Percentiles rank a stretch among this genome's conserved stretches.
Conservation (phyloP, 2,797 vertebrate genomes). For the Bucorvus abyssinicus region DNA sequence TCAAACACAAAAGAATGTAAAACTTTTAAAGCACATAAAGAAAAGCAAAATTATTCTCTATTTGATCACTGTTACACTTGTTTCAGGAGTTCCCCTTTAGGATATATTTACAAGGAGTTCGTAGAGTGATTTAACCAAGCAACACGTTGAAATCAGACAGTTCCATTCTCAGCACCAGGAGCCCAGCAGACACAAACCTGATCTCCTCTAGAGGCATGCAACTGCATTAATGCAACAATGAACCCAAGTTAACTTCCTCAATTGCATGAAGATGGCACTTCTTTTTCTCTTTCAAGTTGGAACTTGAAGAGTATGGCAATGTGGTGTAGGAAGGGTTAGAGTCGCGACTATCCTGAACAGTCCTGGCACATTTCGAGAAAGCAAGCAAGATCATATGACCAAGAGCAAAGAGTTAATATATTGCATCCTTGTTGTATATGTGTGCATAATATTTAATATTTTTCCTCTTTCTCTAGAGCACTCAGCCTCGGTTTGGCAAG, state of each 20-base stretch:
- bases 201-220: neutral
- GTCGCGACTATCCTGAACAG: neutral
- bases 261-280: neutral
- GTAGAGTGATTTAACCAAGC: neutral
- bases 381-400: neutral
- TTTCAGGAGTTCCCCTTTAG: neutral
- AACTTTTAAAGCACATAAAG: neutral
- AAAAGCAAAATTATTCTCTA: neutral
- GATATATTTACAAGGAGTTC: neutral
- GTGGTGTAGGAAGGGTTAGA: neutral
- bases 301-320: neutral
- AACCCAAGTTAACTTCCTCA: neutral
- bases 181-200: neutral
- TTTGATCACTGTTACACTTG: neutral
- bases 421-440: neutral
- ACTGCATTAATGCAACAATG: neutral
- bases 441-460: neutral
- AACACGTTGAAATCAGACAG: rapidly evolving
- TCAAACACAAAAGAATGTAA: neutral
- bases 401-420: neutral
- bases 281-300: neutral
- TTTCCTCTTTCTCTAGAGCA: neutral
- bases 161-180: neutral
- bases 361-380: neutral
- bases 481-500: neutral